A percentile compares a stretch with the other conserved stretches of the same genome.
Evolutionary conservation across 37 sponge, comb jelly and placozoan genomes (phyloP).

Genomic region (Hormiphora californensis): DNA sequence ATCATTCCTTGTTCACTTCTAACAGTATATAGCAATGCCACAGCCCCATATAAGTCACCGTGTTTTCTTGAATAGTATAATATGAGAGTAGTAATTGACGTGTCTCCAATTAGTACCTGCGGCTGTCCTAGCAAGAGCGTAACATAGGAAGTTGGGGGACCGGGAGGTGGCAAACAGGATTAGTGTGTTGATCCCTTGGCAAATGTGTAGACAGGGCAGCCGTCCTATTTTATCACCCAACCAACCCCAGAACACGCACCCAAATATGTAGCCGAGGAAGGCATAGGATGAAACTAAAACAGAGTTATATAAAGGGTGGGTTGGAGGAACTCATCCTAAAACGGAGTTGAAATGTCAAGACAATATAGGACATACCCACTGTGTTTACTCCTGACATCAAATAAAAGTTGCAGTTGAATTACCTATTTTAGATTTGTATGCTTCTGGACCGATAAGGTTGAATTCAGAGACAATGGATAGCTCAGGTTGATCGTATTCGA

Average conservation of each 20-base stretch:
- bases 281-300: slow-evolving; percentile 19
- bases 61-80: neutral
- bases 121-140: neutral
- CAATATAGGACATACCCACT: neutral
- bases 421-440: slow-evolving; percentile 8
- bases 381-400: neutral
- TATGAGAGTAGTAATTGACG: neutral
- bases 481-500: neutral
- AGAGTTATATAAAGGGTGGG: neutral
- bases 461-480: slow-evolving; percentile 1
- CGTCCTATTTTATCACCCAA: neutral
- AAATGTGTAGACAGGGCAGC: neutral
- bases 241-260: slow-evolving; percentile 34
- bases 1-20: neutral
- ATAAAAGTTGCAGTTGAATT: neutral
- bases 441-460: neutral
- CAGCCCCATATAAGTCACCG: neutral
- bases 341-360: neutral
- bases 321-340: neutral
- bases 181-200: neutral
- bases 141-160: neutral
- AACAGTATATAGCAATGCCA: neutral
- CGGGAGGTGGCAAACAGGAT: neutral
- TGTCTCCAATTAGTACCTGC: neutral
- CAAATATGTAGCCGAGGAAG: slow-evolving; percentile 16